Conservation (phyloP, 37 sponge, comb jelly and placozoan genomes). For the Aphrocallistes beatrix region DNA sequence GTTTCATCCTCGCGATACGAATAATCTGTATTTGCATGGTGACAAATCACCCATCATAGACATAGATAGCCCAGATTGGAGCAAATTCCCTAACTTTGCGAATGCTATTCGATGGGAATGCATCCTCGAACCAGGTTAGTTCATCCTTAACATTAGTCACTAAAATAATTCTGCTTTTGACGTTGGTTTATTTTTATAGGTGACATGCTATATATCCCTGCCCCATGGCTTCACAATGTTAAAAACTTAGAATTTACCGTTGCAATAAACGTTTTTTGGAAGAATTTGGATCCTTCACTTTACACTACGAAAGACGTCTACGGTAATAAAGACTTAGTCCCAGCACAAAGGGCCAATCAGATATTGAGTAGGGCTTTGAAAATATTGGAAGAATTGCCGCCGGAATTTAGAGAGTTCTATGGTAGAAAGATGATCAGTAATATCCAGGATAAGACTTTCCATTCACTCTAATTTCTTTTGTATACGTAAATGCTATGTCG, state of each 20-base stretch:
- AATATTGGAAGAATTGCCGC: constrained; percentile 53
- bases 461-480: background rate
- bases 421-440: constrained; percentile 31
- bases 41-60: constrained; percentile 77
- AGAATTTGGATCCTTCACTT: constrained; percentile 36
- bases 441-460: constrained; percentile 22
- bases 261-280: constrained; percentile 86
- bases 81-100: constrained; percentile 47
- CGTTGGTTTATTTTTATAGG: background rate
- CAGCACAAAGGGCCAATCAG: constrained; percentile 64
- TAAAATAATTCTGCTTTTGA: background rate
- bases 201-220: constrained; percentile 86
- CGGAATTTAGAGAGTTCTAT: constrained; percentile 69
- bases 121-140: constrained; percentile 38
- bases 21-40: constrained; percentile 56
- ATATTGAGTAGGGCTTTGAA: constrained; percentile 51
- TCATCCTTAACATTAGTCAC: background rate
- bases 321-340: constrained; percentile 73
- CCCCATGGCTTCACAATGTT: constrained; percentile 91
- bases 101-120: constrained; percentile 36
- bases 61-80: constrained; percentile 61
- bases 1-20: constrained; percentile 53
- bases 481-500: too few relatives aligned
- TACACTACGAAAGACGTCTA: constrained; percentile 71
- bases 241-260: constrained; percentile 57